Conservation (phyloP, 2,797 vertebrate species). For the Hipposideros larvatus region DNA sequence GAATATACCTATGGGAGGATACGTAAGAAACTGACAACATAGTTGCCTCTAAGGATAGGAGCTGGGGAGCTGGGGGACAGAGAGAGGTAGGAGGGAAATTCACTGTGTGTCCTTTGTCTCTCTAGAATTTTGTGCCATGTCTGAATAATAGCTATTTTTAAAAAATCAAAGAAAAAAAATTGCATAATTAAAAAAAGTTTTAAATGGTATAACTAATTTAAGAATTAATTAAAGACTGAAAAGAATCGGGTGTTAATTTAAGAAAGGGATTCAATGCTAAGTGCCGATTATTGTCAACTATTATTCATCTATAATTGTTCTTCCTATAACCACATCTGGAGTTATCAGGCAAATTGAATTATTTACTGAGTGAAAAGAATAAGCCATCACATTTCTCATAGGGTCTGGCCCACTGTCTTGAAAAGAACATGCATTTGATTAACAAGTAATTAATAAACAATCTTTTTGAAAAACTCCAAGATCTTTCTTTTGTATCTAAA, state of each 20-base stretch:
- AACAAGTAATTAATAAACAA: not conserved
- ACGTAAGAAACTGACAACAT: not conserved
- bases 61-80: not conserved
- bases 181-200: not conserved
- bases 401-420: not conserved
- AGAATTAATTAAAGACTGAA: not conserved
- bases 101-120: not conserved
- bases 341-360: not conserved
- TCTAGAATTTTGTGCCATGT: not conserved
- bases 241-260: not conserved
- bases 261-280: not conserved
- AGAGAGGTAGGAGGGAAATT: not conserved
- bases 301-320: not conserved
- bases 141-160: not conserved
- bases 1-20: not conserved
- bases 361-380: not conserved
- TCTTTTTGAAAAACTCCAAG: not conserved
- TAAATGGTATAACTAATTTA: not conserved
- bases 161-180: not conserved
- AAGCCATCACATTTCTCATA: not conserved
- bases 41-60: not conserved
- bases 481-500: not conserved
- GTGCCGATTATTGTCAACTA: not conserved
- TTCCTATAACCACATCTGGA: not conserved
- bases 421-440: not conserved